These are phyloP conservation scores for Leistus spinibarbis DNA, from an alignment of 2,888 invertebrate species.

Conservation along the genomic window DNA sequence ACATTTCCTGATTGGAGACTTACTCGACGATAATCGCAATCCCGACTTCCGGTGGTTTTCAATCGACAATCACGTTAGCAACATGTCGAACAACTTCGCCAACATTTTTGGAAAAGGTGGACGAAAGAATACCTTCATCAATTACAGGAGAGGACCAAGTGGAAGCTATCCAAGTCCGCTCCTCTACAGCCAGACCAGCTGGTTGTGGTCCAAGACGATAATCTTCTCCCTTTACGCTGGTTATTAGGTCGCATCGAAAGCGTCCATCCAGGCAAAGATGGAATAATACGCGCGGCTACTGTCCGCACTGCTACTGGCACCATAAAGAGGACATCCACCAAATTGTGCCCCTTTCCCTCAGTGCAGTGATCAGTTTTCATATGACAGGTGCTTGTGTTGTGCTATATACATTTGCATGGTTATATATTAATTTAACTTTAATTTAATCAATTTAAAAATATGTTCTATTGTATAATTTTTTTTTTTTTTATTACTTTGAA, in stretches of 20 bases:
- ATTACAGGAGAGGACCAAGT: conserved; percentile 18
- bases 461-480: background rate
- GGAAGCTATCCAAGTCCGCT: background rate
- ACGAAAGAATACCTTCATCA: conserved; percentile 36
- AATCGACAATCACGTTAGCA: conserved; percentile 42
- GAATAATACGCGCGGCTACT: background rate
- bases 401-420: background rate
- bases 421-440: background rate
- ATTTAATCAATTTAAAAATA: background rate
- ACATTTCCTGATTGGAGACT: conserved; percentile 44
- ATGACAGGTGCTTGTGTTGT: background rate
- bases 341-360: background rate
- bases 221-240: background rate
- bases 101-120: conserved; percentile 38
- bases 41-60: conserved; percentile 29
- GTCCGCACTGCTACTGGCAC: background rate
- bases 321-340: background rate
- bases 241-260: background rate
- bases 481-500: background rate
- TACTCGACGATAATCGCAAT: conserved; percentile 40
- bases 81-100: conserved; percentile 38
- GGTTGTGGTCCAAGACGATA: background rate
- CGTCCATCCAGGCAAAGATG: background rate
- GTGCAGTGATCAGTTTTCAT: background rate
- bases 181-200: background rate